Conservation (phyloP, 1,140 invertebrate species). For the Pseudomyrmex flavicornis region DNA sequence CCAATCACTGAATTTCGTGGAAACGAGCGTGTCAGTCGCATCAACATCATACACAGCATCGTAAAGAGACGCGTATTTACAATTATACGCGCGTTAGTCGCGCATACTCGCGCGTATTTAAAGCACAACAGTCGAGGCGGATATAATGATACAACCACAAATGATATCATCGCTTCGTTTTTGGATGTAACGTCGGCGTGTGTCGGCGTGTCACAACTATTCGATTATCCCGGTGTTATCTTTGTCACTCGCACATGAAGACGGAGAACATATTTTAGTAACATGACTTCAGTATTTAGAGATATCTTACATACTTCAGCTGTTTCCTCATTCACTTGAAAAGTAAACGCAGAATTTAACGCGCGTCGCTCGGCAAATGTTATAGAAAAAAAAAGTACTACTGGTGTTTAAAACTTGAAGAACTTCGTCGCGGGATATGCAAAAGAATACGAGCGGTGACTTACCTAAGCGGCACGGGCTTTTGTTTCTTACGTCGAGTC, state of each 20-base stretch:
- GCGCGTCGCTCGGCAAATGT: too few relatives aligned
- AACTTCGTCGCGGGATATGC: background rate
- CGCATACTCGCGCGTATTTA: conserved; percentile 26
- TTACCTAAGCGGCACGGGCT: conserved; percentile 72
- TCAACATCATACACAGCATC: background rate
- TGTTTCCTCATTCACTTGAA: too few relatives aligned
- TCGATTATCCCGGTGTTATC: background rate
- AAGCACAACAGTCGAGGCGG: background rate
- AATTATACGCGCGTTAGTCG: conserved; percentile 38
- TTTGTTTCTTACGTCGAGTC: conserved; percentile 69
- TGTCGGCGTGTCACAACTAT: conserved; percentile 64
- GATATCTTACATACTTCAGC: too few relatives aligned
- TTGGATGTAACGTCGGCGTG: conserved; percentile 49
- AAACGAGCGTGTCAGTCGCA: conserved; percentile 3
- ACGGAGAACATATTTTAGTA: too few relatives aligned
- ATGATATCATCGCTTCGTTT: conserved; percentile 65
- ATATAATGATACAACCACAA: conserved; percentile 52
- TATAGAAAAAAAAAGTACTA: too few relatives aligned
- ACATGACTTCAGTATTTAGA: too few relatives aligned
- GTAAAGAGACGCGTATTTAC: conserved; percentile 12
- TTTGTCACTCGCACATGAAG: too few relatives aligned
- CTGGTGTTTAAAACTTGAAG: background rate
- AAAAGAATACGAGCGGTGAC: conserved; percentile 49
- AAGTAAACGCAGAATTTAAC: too few relatives aligned
- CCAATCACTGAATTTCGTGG: too few relatives aligned